A percentile compares a stretch with the other conserved stretches of the same genome.
Conservation (phyloP, 2,888 invertebrate species). For the Carcina quercana region DNA sequence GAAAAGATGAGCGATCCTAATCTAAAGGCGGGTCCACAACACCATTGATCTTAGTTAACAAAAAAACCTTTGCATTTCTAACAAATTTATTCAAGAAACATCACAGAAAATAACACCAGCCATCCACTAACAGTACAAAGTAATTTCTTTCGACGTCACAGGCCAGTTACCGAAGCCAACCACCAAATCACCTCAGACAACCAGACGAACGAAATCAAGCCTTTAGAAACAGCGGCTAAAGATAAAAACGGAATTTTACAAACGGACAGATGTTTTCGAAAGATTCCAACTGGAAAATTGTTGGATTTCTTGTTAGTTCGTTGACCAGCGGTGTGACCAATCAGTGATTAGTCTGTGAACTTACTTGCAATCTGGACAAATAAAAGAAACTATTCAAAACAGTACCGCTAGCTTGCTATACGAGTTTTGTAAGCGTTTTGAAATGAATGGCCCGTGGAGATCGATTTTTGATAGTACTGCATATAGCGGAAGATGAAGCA, state of each 20-base stretch:
- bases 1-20: too few relatives aligned
- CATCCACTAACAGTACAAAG: constrained; percentile 27
- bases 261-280: constrained; percentile 56
- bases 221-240: constrained; percentile 1
- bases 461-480: too few relatives aligned
- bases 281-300: constrained; percentile 59
- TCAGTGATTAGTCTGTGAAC: constrained; percentile 40
- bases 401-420: too few relatives aligned
- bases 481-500: too few relatives aligned
- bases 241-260: constrained; percentile 8
- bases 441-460: too few relatives aligned
- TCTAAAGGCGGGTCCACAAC: too few relatives aligned
- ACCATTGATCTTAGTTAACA: too few relatives aligned
- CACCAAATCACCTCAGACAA: constrained; percentile 7
- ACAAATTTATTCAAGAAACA: neutral
- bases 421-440: too few relatives aligned
- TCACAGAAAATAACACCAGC: too few relatives aligned
- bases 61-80: neutral
- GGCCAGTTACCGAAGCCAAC: constrained; percentile 29
- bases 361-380: constrained; percentile 9
- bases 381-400: too few relatives aligned
- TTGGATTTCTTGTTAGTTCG: constrained; percentile 55
- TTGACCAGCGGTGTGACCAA: constrained; percentile 53
- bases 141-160: constrained; percentile 21
- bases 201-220: constrained; percentile 9